Base-by-base conservation (phyloP, 2,888 invertebrate species). In the Sphaeridia pumilis region DNA sequence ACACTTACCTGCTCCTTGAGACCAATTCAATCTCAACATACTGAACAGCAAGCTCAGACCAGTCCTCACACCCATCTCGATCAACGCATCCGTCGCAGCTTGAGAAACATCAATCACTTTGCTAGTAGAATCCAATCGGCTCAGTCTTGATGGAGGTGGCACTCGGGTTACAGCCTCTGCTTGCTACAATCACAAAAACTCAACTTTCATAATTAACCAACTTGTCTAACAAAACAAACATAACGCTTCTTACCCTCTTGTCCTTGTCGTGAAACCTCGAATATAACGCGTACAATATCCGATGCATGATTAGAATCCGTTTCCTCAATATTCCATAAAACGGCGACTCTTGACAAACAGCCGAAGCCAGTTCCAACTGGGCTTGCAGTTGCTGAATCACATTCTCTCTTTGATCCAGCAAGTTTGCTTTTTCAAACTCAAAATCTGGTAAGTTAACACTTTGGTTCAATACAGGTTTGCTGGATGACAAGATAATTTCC, bases 11-110 rank as follows among this genome's bases (percentile, higher is more conserved):
- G 59, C 46, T 56, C 71, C 70, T 31, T 70, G 70, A 60, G 73
- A 70, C 79, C 79, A 80, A 67, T 77, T 79, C 64, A 79, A 77
- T 58, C 72, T 70, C 21, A 80, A 69, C 25, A 80, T 67, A 5
- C 77, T 74, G 67, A 80, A 80, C 24, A 80, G 65, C 43, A 80
- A 68, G 55, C 74, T 76, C 4, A 80, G 70, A 1, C 78, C 78
- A 36, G 79, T 78, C 67, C 75, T 75, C 1, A 80, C 76, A 4
- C 78, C 78, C 61, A 80, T 73, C 70, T 79, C 78, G 42, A 80
- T 67, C 49, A 80, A 68, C 2, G 77, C 78, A 65, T 77, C 74
- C 34, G 74, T 73, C 31, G 74, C 74, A 38, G 68, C 67, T 31
- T 55, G 54, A 45, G 58, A 52, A 34, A 41, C 34, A 27, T 61